phyloP scores from a whole-genome alignment of 2,888 invertebrate species.

The Marasmarcha lunaedactyla region DNA sequence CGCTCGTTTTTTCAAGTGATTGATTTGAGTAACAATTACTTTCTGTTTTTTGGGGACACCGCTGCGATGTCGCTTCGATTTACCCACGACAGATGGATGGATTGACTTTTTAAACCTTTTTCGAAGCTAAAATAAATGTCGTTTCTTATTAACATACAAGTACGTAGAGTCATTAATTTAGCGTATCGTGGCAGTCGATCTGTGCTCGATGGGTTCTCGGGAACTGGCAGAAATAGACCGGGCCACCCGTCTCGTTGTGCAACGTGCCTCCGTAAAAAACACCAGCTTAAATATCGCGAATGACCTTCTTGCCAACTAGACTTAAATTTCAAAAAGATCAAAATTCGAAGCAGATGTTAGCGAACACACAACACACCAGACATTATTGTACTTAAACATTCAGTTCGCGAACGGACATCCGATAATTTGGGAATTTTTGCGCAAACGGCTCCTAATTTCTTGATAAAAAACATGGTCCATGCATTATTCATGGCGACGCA shows the following conservation, averaged over 20 bases:
- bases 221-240: constrained; percentile 47
- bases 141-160: constrained; percentile 25
- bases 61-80: constrained; percentile 29
- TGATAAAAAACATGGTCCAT: constrained; percentile 6
- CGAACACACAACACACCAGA: neutral
- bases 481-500: constrained; percentile 29
- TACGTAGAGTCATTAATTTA: constrained; percentile 38
- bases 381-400: neutral
- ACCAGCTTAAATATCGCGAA: constrained; percentile 1
- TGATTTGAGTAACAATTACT: constrained; percentile 66
- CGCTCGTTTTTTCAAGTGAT: constrained; percentile 59
- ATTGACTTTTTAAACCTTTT: constrained; percentile 30
- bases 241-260: constrained; percentile 32
- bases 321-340: too few relatives aligned
- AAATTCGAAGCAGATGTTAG: too few relatives aligned
- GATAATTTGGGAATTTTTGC: neutral
- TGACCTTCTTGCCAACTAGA: too few relatives aligned
- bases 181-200: constrained; percentile 43
- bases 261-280: constrained; percentile 10
- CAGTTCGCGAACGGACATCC: neutral
- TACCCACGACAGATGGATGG: constrained; percentile 22
- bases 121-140: constrained; percentile 25
- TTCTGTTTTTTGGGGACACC: constrained; percentile 38
- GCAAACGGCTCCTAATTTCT: neutral
- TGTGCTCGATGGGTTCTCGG: constrained; percentile 29